Percentiles rank a stretch among this genome's conserved stretches.
Conservation (phyloP, 2,888 invertebrate genomes). For the Anthophora plumipes region DNA sequence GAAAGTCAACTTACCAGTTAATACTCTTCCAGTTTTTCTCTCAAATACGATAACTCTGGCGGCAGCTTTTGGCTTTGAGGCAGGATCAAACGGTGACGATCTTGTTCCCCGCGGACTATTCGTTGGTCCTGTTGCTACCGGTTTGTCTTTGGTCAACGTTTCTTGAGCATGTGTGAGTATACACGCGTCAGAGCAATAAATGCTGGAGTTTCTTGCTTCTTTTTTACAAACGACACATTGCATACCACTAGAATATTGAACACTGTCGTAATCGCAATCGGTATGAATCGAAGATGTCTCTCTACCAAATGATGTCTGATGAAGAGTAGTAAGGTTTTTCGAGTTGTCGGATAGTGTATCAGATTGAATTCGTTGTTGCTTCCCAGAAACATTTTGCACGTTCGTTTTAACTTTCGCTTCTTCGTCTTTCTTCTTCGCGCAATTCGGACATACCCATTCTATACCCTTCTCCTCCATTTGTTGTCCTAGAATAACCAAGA, state of each 20-base stretch:
- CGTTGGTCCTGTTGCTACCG: conserved; percentile 51
- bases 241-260: conserved; percentile 75
- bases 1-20: conserved; percentile 84
- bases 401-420: conserved; percentile 66
- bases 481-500: conserved; percentile 85
- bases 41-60: conserved; percentile 92
- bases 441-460: conserved; percentile 96
- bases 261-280: conserved; percentile 29
- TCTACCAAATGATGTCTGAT: conserved; percentile 17
- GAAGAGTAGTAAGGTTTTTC: conserved; percentile 33
- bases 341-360: conserved; percentile 46
- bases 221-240: conserved; percentile 92
- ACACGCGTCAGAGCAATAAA: conserved; percentile 96
- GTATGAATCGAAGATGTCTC: conserved; percentile 26
- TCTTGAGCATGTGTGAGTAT: conserved; percentile 94
- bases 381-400: conserved; percentile 27
- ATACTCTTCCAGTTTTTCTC: conserved; percentile 89
- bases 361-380: conserved; percentile 55
- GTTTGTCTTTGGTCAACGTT: conserved; percentile 80
- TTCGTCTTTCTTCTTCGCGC: conserved; percentile 87
- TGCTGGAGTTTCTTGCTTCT: conserved; percentile 91
- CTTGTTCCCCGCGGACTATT: conserved; percentile 75
- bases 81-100: conserved; percentile 66
- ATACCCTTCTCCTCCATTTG: conserved; percentile 95
- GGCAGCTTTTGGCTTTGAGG: conserved; percentile 72